Conservation (phyloP, 2,888 invertebrate species). For the Vandiemenella viatica region DNA sequence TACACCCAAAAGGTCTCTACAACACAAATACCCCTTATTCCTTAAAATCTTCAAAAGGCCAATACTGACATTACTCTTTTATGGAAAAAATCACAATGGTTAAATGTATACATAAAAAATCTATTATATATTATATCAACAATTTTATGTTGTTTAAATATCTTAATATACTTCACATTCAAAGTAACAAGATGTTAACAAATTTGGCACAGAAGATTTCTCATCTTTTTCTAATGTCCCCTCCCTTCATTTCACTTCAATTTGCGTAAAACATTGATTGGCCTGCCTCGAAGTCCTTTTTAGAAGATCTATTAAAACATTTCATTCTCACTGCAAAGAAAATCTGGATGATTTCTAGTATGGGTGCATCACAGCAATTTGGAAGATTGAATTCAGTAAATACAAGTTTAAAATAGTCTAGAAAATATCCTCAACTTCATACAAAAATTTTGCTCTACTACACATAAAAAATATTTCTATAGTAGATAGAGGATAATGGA, state of each 20-base stretch:
- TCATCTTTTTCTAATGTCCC: neutral
- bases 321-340: too few species aligned
- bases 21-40: neutral
- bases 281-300: too few species aligned
- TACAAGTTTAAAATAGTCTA: too few species aligned
- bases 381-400: too few species aligned
- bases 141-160: neutral
- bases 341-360: too few species aligned
- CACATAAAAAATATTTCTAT: too few species aligned
- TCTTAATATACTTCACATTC: conserved; percentile 1
- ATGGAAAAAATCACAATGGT: neutral
- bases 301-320: too few species aligned
- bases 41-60: neutral
- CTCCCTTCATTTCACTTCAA: neutral
- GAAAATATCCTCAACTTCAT: too few species aligned
- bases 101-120: conserved; percentile 4
- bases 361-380: too few species aligned
- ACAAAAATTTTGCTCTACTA: too few species aligned
- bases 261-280: too few species aligned
- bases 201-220: conserved; percentile 14
- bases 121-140: neutral
- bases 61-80: neutral
- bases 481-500: too few species aligned
- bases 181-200: conserved; percentile 15
- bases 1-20: neutral